Base-by-base conservation (phyloP, 2,113 vertebrate species). In the Lepidothrix coronata region DNA sequence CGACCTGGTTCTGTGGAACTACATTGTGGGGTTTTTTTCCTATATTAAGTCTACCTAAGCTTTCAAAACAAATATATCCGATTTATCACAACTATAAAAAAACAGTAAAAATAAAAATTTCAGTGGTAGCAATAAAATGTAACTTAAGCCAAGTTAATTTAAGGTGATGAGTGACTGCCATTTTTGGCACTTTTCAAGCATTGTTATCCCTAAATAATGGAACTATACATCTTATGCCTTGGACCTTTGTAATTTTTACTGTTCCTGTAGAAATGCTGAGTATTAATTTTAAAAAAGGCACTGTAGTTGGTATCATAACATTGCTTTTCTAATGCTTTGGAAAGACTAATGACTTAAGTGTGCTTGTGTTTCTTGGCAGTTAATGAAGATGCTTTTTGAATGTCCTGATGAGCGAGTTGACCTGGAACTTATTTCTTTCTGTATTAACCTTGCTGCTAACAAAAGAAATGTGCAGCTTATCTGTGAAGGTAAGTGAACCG, bases 391-490 rank as follows among this genome's bases (percentile, higher is more conserved):
- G 99, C 94, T 99, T 91, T 99, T 98, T 92, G 99, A 98, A 61
- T 98, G 98, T 54, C 97, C 98, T 3, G 99, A 99, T 91, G 98
- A 99, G 43, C 96, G 98, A 65, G 97, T 99, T 92, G 99, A 99
- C n/a, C 95, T 98, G 43, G 99, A 99, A 93, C 98, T 99, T 83
- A 99, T 99, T 97, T 99, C 99, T 79, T 98, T 99, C 98, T 99
- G 99, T 97, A 99, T 99, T 97, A 99, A 99, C 96, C 98, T 99
- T 95, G 99, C 99, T 92, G 99, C 99, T 77, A 99, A 99, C 96
- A 99, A 99, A 96, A 99, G 98, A 96, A 99, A 99, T 19, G 99
- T 99, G 11, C 99, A 99, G 72, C 97, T 99, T 57, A 98, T 99
- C 93, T 99, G 99, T 98, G 99, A 99, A 98, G 99, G 99, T 99